These are phyloP conservation scores for Mixornis gularis DNA, from an alignment of 2,113 vertebrate genomes.

Conservation along the genomic window DNA sequence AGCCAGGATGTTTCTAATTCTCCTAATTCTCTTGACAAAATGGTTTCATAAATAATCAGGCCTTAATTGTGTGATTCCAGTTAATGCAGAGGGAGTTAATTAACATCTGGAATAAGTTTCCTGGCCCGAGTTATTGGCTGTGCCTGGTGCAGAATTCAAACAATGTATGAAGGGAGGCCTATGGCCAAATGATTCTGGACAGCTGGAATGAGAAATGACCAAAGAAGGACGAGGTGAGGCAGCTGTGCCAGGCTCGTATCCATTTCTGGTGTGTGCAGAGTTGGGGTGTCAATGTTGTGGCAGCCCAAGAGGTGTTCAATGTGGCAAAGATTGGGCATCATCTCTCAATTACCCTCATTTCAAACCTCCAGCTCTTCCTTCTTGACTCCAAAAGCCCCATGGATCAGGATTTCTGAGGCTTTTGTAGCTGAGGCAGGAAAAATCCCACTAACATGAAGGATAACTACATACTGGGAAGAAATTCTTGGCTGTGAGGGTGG, in stretches of 20 bases:
- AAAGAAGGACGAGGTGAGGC: not conserved
- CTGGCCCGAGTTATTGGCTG: not conserved
- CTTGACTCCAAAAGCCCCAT: not conserved
- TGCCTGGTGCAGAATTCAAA: slow-evolving; percentile 34
- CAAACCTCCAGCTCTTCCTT: not conserved
- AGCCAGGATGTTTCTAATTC: slow-evolving; percentile 45
- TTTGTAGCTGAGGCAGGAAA: not conserved
- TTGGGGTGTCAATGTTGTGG: not conserved
- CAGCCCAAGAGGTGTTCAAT: accelerated
- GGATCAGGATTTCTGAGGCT: not conserved
- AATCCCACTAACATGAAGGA: not conserved
- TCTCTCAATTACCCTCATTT: not conserved
- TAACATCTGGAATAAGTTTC: slow-evolving; percentile 59
- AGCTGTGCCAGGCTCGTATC: not conserved
- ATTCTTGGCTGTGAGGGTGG: not conserved
- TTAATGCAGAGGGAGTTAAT: slow-evolving; percentile 31
- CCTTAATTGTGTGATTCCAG: slow-evolving; percentile 19
- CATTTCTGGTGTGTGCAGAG: not conserved
- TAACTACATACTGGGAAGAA: not conserved
- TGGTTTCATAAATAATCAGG: slow-evolving; percentile 37
- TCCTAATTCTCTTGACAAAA: slow-evolving; percentile 17
- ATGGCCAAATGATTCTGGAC: not conserved
- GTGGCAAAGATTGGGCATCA: not conserved
- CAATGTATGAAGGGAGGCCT: not conserved
- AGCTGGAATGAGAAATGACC: not conserved